Evolutionary conservation across 1,140 invertebrate genomes (phyloP), one percentile per base, ranked within the genome.

Genomic region (Calosoma granatense): DNA sequence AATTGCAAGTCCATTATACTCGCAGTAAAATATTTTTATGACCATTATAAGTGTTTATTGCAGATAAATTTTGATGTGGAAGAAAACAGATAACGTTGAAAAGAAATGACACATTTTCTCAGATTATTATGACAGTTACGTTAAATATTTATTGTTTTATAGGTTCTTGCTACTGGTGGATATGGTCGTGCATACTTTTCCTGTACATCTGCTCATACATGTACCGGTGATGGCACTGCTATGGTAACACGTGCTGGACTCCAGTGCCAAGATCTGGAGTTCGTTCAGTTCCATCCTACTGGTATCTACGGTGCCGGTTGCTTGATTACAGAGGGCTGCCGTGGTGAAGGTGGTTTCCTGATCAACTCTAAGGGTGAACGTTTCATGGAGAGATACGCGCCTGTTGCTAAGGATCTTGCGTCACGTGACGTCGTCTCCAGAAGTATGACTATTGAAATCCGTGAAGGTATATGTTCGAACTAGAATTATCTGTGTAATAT

Each of bases 201-300:
- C 0, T 91, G 87, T 64, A 93, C 90, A 0, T 87, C 84, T 1
- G 90, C 90, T 22, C 90, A 93, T 68, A 84, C 87, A 1, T 91
- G 85, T 67, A 93, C 90, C n/a, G 90, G 90, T 30, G 88, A 91
- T 68, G 90, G 90, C 41, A 88, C 79, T 54, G 90, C 86, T 1
- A 85, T 93, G 77, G 80, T 83, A 1, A 76, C 81, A 15, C 74
- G 90, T 59, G 88, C 87, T 43, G 87, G 87, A 26, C 69, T 93
- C 4, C 81, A 84, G 3, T 80, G 83, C 9, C 72, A 80, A 65
- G 90, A 93, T 69, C 78, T 93, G 77, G 90, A 94, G 69, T 93
- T 94, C 72, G 78, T 92, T 20, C 90, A 93, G 71, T 93, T 93
- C 67, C 90, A 93, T 73, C 90, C 90, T 0, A 93, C 90, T 52